Base-by-base conservation (phyloP, 2,797 vertebrate genomes). In the Pipistrellus pygmaeus region DNA sequence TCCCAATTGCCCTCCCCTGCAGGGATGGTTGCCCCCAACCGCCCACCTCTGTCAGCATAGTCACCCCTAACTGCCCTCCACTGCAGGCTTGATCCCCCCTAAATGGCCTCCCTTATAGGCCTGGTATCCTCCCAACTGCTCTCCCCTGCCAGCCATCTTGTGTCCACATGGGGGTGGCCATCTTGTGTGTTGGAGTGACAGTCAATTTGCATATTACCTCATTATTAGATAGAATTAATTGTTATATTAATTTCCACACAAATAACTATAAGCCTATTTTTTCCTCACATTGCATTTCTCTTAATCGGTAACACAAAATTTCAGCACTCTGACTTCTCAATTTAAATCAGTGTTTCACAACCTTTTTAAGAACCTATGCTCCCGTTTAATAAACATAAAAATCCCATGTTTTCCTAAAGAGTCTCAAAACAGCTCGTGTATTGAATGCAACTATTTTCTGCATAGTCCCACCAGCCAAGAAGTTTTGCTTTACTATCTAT, bases 321-420 rank as follows among this genome's bases (percentile, higher is more conserved):
- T 76, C 14, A 77, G 12, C 3, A 75, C n/a, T 90, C 6, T 17
- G 46, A 66, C 2, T 94, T 72, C 32, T 44, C 85, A 11, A n/a
- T 68, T 25, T 41, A 94, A 84, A 83, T 60, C 27, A 86, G 3
- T 73, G 21, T 80, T 78, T 85, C 25, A 60, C 25, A 88, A 66
- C 3, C 1, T 57, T 76, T 75, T 62, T 9, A 71, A 84, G 5
- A 80, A 46, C 4, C 14, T 66, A 30, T 62, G 4, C 10, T 76
- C 5, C 17, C 12, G 27, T 66, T 85, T 91, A 88, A 86, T 64
- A 78, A 92, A 77, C 38, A 46, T 78, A 44, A 73, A 88, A 71
- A 64, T 69, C 14, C 77, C 41, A 60, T 35, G 18, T 8, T 89
- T 64, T 35, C 13, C 5, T 18, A 38, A 21, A 89, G 25, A 89